Base-by-base conservation (phyloP, 2,113 vertebrate genomes). In the Thalassarche chlororhynchos region DNA sequence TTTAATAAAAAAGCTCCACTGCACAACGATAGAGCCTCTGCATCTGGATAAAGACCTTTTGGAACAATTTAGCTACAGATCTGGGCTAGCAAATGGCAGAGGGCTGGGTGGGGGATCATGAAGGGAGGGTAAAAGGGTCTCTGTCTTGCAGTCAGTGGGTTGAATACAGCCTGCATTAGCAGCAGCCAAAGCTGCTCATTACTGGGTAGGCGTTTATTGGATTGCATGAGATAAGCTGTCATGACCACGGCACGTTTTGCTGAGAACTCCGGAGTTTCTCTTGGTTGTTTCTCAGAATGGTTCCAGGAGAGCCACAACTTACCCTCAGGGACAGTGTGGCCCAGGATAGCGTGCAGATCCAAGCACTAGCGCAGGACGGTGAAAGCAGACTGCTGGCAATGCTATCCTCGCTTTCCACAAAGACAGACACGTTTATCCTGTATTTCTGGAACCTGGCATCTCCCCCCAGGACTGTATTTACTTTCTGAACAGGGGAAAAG, bases 301-400 rank as follows among this genome's bases (percentile, higher is more conserved):
- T 44, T 78, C 47, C 34, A 64, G 79, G 28, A 64, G 49, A 68
- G 61, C 13, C 49, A 87, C 17, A n/a, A 5, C 54, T 72, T 20
- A 25, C 2, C 40, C 80, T 28, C 55, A 44, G 46, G 51, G 77
- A 24, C 49, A 46, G 10, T 2, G 5, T 31, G 32, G 14, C 29
- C 19, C 14, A 17, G 79, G 57, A 12, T 2, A 69, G 24, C 0
- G 0, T 28, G 2, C n/a, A 26, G 46, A 78, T 19, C 24, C n/a
- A 8, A 46, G 69, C 24, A 29, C 16, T 11, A 47, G 34, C 1
- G 1, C 62, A 6, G 87, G 29, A 0, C 16, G 84, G 68, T 57
- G 90, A 51, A 65, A 81, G 49, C 87, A 77, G 72, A 21, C 60
- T 29, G 66, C 55, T 89, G 72, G 55, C 87, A 84, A 1, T 1